Evolutionary conservation across 2,797 vertebrate species (phyloP).

Genomic region (Alectoris magna): DNA sequence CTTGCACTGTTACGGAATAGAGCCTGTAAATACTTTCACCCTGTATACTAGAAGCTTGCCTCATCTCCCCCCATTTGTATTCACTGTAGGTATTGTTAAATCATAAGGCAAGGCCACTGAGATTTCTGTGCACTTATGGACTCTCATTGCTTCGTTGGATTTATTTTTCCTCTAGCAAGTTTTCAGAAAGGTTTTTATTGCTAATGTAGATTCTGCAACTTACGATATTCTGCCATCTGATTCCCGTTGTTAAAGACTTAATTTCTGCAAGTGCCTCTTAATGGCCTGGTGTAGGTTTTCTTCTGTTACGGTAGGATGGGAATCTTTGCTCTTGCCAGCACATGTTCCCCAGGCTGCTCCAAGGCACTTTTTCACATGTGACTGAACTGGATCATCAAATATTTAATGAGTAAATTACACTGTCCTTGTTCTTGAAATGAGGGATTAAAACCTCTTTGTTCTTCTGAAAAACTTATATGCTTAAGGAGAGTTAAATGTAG

Average conservation of each 20-base stretch:
- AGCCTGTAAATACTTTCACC: neutral
- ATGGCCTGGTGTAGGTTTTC: slow-evolving; percentile 12
- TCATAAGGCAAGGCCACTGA: neutral
- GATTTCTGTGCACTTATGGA: neutral
- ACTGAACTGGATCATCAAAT: slow-evolving; percentile 29
- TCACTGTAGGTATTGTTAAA: neutral
- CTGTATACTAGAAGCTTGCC: neutral
- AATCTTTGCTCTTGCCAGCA: slow-evolving; percentile 40
- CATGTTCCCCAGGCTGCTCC: slow-evolving; percentile 28
- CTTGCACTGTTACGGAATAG: neutral
- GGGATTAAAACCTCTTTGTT: slow-evolving; percentile 28
- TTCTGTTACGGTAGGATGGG: neutral
- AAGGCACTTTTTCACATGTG: slow-evolving; percentile 33
- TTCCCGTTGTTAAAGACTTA: neutral
- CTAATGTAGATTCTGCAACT: neutral
- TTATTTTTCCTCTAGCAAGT: neutral
- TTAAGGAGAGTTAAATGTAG: neutral
- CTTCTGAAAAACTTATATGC: neutral
- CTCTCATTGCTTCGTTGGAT: neutral
- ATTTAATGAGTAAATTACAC: slow-evolving; percentile 36
- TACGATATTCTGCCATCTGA: neutral
- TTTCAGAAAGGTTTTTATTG: neutral
- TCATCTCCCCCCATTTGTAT: neutral
- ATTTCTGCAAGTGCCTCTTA: neutral
- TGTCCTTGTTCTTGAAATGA: slow-evolving; percentile 62